phyloP scores from a whole-genome alignment of 2,888 invertebrate species.

The Limnephilus lunatus region DNA sequence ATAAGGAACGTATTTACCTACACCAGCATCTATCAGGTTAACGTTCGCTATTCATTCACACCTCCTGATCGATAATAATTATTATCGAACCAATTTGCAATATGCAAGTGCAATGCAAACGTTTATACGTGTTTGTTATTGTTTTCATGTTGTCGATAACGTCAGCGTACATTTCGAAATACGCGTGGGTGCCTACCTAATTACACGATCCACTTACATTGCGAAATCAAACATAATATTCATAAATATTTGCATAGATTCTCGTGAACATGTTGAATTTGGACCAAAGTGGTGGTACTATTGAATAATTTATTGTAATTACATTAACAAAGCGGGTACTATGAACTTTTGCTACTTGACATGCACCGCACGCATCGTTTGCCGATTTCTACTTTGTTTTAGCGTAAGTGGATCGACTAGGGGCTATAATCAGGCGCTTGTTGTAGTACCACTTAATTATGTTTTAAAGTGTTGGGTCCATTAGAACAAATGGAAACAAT shows the following conservation, averaged over 20 bases:
- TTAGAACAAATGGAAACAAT: constrained; percentile 13
- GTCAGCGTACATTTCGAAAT: neutral
- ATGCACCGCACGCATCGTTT: neutral
- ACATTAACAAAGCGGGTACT: neutral
- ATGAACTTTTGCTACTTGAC: neutral
- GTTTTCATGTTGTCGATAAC: neutral
- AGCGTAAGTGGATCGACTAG: neutral
- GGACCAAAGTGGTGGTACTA: neutral
- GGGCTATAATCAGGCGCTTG: neutral
- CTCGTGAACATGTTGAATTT: neutral
- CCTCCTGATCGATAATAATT: neutral
- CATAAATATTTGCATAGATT: neutral
- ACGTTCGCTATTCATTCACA: neutral
- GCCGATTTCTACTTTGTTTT: constrained; percentile 15
- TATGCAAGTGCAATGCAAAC: neutral
- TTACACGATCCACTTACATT: neutral
- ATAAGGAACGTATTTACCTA: neutral
- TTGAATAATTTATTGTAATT: neutral
- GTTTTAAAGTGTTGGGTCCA: neutral
- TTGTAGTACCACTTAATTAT: neutral
- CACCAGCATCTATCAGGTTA: neutral
- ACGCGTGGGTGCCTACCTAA: neutral
- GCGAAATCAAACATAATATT: neutral
- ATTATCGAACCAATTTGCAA: neutral
- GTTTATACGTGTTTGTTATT: neutral